These are phyloP conservation scores for Mustelus asterias DNA, from an alignment of 2,113 vertebrate species.

Conservation along the genomic window DNA sequence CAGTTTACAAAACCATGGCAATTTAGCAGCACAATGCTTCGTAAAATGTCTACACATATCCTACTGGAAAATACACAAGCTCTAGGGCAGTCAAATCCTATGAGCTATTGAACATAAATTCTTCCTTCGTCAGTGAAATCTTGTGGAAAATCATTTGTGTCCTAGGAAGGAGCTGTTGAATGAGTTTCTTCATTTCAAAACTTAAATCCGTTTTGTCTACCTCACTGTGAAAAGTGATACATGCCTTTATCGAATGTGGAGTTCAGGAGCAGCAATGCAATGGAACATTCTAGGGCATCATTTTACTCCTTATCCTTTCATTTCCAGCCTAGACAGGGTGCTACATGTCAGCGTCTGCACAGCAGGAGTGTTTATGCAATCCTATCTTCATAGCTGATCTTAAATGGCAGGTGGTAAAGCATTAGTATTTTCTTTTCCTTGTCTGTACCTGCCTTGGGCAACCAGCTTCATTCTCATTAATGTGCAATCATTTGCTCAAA, in stretches of 20 bases:
- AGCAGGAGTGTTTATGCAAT: not conserved
- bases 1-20: not conserved
- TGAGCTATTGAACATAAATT: not conserved
- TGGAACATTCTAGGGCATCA: not conserved
- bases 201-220: not conserved
- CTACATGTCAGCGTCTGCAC: not conserved
- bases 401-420: conserved; percentile 6
- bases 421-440: conserved; percentile 17
- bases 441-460: conserved; percentile 19
- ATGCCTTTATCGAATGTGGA: not conserved
- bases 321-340: not conserved
- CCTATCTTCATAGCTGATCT: conserved; percentile 20
- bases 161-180: not conserved
- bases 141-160: not conserved
- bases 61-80: not conserved
- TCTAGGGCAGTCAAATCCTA: not conserved
- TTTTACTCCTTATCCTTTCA: conserved; percentile 10
- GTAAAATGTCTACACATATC: not conserved
- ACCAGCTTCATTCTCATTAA: not conserved
- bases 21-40: not conserved
- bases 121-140: not conserved
- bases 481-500: not conserved
- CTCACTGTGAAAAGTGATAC: not conserved
- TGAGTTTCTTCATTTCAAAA: not conserved
- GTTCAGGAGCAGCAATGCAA: not conserved